phyloP scores from a whole-genome alignment of 1,140 invertebrate genomes.

The Lutraria rhynchaena region DNA sequence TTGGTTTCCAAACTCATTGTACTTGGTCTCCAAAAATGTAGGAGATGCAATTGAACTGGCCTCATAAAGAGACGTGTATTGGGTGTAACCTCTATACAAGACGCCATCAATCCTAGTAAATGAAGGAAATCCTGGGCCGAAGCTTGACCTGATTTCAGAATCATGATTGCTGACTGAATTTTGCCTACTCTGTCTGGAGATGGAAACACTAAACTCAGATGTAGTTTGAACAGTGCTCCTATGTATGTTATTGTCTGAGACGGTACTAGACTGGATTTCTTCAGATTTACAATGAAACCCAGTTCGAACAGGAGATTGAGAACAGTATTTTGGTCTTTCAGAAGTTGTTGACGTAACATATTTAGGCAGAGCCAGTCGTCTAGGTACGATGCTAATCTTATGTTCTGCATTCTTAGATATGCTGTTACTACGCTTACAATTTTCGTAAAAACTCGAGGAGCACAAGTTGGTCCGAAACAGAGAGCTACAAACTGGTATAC shows the following conservation, averaged over 20 bases:
- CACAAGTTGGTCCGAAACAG: constrained; percentile 34
- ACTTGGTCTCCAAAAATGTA: constrained; percentile 14
- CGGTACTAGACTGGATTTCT: too few relatives aligned
- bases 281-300: constrained; percentile 11
- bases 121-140: neutral
- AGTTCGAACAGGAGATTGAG: constrained; percentile 12
- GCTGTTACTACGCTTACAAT: too few relatives aligned
- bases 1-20: neutral
- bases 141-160: neutral
- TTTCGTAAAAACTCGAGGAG: too few relatives aligned
- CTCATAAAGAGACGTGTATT: constrained; percentile 8
- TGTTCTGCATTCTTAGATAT: constrained; percentile 13
- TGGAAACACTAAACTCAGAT: too few relatives aligned
- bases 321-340: neutral
- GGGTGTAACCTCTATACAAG: neutral
- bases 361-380: constrained; percentile 39
- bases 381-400: constrained; percentile 22
- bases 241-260: neutral
- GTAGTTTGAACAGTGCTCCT: neutral
- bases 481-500: constrained; percentile 26
- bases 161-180: neutral
- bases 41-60: neutral
- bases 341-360: neutral
- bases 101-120: neutral
- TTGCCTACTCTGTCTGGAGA: neutral